Evolutionary conservation across 2,888 invertebrate genomes (phyloP).

Genomic region (Machimus atricapillus): DNA sequence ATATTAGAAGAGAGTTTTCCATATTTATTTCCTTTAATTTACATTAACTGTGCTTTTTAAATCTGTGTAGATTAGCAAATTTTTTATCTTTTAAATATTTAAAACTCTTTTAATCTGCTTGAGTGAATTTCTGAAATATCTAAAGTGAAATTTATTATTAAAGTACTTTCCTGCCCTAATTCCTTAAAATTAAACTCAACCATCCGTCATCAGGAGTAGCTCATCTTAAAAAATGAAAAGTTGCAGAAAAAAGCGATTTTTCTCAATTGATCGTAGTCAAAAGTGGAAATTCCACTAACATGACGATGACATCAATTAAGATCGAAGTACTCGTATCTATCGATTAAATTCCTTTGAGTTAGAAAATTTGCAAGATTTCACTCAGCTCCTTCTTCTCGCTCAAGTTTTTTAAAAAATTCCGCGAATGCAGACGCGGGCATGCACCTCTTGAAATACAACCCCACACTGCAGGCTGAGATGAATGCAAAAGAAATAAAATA

Average conservation of each 20-base stretch:
- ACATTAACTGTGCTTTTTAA: too few species aligned
- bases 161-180: neutral
- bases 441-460: neutral
- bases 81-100: too few species aligned
- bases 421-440: neutral
- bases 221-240: neutral
- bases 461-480: neutral
- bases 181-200: neutral
- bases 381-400: neutral
- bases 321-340: neutral
- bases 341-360: neutral
- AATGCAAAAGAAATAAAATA: neutral
- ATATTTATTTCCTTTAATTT: too few species aligned
- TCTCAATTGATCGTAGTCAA: neutral
- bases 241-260: neutral
- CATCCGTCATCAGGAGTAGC: neutral
- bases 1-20: too few species aligned
- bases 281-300: neutral
- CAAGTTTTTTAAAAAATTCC: neutral
- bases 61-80: too few species aligned
- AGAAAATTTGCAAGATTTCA: neutral
- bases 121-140: too few species aligned
- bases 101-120: too few species aligned
- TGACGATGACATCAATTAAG: neutral
- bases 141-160: too few species aligned